phyloP scores from a whole-genome alignment of 2,888 invertebrate genomes.

The Brachynemurus nebulosus region DNA sequence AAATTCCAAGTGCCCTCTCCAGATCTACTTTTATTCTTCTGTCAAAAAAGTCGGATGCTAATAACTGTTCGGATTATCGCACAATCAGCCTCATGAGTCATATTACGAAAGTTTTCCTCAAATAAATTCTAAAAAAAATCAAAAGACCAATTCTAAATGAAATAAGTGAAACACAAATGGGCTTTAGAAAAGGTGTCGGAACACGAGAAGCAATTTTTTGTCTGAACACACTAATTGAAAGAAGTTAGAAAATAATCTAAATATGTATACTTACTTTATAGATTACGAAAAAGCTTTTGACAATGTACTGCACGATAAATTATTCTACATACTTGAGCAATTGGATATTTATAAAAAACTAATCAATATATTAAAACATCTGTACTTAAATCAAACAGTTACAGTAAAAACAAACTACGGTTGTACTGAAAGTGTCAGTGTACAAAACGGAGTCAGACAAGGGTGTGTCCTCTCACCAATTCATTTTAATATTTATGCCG shows the following conservation, averaged over 20 bases:
- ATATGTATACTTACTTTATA: neutral
- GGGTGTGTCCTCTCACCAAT: neutral
- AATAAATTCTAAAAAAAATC: too few species aligned
- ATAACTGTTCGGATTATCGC: neutral
- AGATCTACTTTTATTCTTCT: neutral
- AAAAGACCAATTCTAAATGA: too few species aligned
- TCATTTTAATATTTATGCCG: too few species aligned
- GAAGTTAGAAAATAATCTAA: neutral
- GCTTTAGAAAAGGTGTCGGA: neutral
- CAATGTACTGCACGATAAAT: neutral
- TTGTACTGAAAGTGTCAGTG: neutral
- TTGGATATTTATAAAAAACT: neutral
- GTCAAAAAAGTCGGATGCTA: neutral
- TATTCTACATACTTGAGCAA: neutral
- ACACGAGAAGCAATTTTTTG: neutral
- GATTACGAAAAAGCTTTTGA: conserved; percentile 1
- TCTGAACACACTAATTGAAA: neutral
- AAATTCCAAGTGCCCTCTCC: neutral
- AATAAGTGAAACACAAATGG: neutral
- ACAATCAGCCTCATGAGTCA: neutral
- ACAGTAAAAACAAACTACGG: neutral
- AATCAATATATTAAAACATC: neutral
- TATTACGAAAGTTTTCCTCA: neutral
- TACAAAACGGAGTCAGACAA: neutral
- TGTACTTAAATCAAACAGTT: neutral